A percentile compares a stretch with the other conserved stretches of the same genome.
Evolutionary conservation across 2,797 vertebrate genomes (phyloP).

Genomic region (Synaphobranchus kaupii): DNA sequence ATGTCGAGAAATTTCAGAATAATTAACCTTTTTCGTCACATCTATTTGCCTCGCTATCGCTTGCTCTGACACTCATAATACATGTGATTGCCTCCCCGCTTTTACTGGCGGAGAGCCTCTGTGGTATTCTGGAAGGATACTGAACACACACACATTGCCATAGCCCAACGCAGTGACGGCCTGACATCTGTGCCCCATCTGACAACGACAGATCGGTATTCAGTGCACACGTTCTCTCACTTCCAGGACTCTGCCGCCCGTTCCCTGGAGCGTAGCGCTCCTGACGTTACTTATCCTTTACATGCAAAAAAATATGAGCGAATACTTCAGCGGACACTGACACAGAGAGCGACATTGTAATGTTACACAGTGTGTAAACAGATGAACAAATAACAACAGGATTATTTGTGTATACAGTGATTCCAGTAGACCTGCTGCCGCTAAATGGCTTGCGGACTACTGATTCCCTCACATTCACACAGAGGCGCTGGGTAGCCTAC

Average conservation of each 20-base stretch:
- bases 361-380: not conserved
- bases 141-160: slow-evolving; percentile 39
- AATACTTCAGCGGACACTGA: not conserved
- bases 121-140: slow-evolving; percentile 26
- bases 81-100: not conserved
- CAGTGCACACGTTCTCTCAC: slow-evolving; percentile 70
- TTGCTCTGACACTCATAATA: not conserved
- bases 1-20: not conserved
- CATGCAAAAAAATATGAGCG: slow-evolving; percentile 13
- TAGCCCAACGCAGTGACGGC: slow-evolving; percentile 67
- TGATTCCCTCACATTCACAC: not conserved
- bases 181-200: slow-evolving; percentile 61
- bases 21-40: not conserved
- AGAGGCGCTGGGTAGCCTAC: not conserved
- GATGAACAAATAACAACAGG: not conserved
- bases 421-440: not conserved
- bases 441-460: not conserved
- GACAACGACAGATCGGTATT: slow-evolving; percentile 71
- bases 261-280: slow-evolving; percentile 19
- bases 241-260: slow-evolving; percentile 49
- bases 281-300: slow-evolving; percentile 5
- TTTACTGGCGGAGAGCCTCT: not conserved
- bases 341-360: not conserved
- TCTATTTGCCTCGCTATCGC: not conserved
- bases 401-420: not conserved